Base-by-base conservation (phyloP, 2,888 invertebrate genomes). In the Torymus aiolomorphi region DNA sequence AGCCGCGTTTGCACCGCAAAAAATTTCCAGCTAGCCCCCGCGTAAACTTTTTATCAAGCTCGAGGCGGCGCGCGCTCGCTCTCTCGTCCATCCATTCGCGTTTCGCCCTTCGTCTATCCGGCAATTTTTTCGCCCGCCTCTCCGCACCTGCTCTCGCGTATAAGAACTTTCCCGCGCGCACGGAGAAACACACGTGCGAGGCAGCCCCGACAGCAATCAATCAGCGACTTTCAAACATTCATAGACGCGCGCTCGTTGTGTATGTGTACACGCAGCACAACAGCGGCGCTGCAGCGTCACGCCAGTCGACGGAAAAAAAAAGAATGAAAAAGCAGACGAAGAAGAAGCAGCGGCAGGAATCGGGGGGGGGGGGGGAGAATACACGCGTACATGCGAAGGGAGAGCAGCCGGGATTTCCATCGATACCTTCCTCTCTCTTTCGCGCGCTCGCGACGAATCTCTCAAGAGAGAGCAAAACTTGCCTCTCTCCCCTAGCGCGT, bases 161-260 rank as follows among this genome's bases (percentile, higher is more conserved):
- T 42, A 42, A 42, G 42, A 42, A 42, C 42, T 42, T 42, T 42
- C 8, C 42, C 8, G n/a, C n/a, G n/a, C 42, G 42, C 8, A 8
- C 8, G 8, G 42, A 10, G 8, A 10, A 42, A 56, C 51, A 56
- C 31, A 52, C n/a, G 42, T 42, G 42, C 42, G 42, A 54, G 63
- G 51, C 57, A 69, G 51, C 57, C 70, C 59, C 78, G 77, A 71
- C 65, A 61, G 52, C 66, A 59, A 78, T 78, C 72, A 67, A 78
- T 67, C 78, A 73, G 24, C 57, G 61, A 0, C 57, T 65, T 8
- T 77, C 65, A 77, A 77, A 65, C 51, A 71, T 70, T 65, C 65
- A 76, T 70, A n/a, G 49, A 42, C 42, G 42, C 42, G 42, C 42
- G 42, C 42, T 42, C 8, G 8, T 5, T 1, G 42, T 42, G 8